Evolutionary conservation across 2,113 vertebrate genomes (phyloP).

Genomic region (Bubo scandiacus): DNA sequence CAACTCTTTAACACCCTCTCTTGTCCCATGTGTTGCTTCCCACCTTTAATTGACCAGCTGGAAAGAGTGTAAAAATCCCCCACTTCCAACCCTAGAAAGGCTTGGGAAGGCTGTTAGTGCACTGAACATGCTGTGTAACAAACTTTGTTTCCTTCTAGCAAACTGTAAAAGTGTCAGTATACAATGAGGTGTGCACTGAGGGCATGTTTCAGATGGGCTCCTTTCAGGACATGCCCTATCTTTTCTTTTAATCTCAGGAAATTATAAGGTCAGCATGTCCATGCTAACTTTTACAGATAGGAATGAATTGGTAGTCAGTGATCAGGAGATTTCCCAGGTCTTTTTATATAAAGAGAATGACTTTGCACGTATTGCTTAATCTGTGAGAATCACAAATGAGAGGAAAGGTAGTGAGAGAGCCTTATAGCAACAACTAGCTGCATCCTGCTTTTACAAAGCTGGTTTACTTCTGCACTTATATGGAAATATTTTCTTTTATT

Average conservation of each 20-base stretch:
- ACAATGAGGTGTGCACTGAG: background rate
- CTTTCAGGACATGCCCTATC: background rate
- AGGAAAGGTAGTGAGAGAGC: background rate
- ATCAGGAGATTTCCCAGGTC: background rate
- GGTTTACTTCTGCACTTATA: background rate
- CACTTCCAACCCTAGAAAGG: background rate
- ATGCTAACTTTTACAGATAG: background rate
- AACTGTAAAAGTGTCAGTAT: background rate
- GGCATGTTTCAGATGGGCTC: background rate
- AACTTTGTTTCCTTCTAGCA: background rate
- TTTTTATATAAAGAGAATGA: background rate
- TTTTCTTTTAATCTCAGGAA: conserved; percentile 26
- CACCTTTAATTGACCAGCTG: background rate
- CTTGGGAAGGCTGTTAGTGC: background rate
- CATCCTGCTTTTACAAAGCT: background rate
- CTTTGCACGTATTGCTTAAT: background rate
- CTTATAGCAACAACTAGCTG: background rate
- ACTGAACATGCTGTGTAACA: background rate
- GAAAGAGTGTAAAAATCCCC: background rate
- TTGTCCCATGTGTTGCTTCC: background rate
- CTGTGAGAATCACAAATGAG: background rate
- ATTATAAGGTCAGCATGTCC: background rate
- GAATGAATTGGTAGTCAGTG: background rate
- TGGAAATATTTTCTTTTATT: background rate
- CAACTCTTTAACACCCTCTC: background rate